These are phyloP conservation scores for Ectropis grisescens DNA, from an alignment of 1,140 invertebrate genomes.

Conservation along the genomic window DNA sequence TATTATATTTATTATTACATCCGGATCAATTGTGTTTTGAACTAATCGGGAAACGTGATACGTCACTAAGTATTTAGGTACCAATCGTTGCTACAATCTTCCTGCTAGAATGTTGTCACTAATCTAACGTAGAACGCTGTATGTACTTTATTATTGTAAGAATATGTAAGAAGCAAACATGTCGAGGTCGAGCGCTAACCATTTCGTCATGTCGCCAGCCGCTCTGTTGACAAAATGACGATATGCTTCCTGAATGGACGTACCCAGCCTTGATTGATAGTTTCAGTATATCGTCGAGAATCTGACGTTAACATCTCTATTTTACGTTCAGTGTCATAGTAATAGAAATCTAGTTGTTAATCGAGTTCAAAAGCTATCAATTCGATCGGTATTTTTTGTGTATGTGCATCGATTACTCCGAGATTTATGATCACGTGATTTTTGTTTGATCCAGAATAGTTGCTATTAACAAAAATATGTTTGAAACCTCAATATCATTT, in stretches of 20 bases:
- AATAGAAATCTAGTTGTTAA: not conserved
- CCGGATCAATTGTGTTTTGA: too few species aligned
- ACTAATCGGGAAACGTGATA: too few species aligned
- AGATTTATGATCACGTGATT: not conserved
- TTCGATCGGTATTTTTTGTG: not conserved
- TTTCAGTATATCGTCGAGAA: not conserved
- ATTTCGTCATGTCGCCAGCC: conserved; percentile 21
- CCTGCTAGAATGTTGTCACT: not conserved
- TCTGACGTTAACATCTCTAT: not conserved
- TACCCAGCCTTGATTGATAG: not conserved
- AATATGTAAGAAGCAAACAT: conserved; percentile 12
- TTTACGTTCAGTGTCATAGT: not conserved
- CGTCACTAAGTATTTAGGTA: not conserved
- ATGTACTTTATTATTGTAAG: conserved; percentile 1
- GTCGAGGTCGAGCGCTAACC: conserved; percentile 27
- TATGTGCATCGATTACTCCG: not conserved
- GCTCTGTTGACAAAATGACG: conserved; percentile 15
- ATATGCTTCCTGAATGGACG: conserved; percentile 19
- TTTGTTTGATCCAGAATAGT: too few species aligned
- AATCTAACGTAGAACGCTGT: not conserved
- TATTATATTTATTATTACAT: too few species aligned
- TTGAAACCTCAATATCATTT: too few species aligned
- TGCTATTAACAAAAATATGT: too few species aligned
- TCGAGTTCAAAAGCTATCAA: not conserved
- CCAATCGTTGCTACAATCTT: not conserved